A percentile compares a stretch with the other conserved stretches of the same genome.
Conservation (phyloP, 1,140 invertebrate genomes). For the Ceratina calcarata region DNA sequence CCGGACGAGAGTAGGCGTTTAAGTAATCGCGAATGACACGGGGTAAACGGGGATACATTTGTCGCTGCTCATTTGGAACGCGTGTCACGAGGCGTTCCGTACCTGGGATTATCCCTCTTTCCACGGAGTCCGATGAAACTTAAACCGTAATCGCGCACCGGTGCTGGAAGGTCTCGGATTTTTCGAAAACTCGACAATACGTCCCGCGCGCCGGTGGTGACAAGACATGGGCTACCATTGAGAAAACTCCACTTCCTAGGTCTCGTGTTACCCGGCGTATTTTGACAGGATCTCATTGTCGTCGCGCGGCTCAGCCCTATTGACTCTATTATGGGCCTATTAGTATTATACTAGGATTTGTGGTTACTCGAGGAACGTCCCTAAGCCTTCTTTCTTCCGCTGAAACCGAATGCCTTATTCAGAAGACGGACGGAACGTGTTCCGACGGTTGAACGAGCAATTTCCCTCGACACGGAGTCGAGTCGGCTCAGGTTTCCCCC, state of each 20-base stretch:
- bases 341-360: constrained; percentile 81
- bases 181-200: constrained; percentile 73
- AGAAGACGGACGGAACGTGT: constrained; percentile 19
- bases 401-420: constrained; percentile 46
- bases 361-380: constrained; percentile 73
- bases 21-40: no score
- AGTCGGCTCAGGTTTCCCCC: not conserved
- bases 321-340: constrained; percentile 80
- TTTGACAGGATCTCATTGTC: constrained; percentile 81
- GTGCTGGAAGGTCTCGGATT: constrained; percentile 71
- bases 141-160: constrained; percentile 72
- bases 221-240: constrained; percentile 68
- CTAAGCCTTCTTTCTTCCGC: constrained; percentile 64
- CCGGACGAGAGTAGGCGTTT: no score
- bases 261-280: constrained; percentile 79
- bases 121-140: constrained; percentile 67
- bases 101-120: constrained; percentile 37
- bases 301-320: constrained; percentile 76
- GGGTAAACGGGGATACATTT: not conserved
- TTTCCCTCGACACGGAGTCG: constrained; percentile 45
- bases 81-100: constrained; percentile 55
- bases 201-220: constrained; percentile 48
- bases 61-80: constrained; percentile 69
- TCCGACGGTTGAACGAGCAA: constrained; percentile 35
- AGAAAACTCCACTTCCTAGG: constrained; percentile 79